Percentiles rank a stretch among this genome's conserved stretches.
These are phyloP conservation scores for Distichodus sexfasciatus DNA, from an alignment of 2,797 vertebrate genomes.

Conservation along the genomic window DNA sequence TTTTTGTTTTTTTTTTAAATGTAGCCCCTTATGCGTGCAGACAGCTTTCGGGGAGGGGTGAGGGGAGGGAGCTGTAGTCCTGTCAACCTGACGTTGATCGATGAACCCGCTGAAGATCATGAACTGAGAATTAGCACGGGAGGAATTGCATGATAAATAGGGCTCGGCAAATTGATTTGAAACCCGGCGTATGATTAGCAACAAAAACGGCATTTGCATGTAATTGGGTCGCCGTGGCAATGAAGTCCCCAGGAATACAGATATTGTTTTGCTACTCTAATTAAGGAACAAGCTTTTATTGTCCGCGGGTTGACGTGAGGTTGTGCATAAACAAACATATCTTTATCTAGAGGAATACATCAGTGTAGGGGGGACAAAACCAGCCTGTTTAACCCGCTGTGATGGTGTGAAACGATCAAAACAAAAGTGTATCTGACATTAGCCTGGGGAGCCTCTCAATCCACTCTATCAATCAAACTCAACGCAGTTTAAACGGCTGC, in stretches of 20 bases:
- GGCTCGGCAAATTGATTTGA: constrained; percentile 55
- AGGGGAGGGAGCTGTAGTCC: constrained; percentile 26
- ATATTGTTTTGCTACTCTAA: no score
- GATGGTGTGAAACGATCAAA: constrained; percentile 43
- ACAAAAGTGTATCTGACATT: constrained; percentile 62
- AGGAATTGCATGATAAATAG: constrained; percentile 84
- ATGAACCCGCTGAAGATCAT: constrained; percentile 84
- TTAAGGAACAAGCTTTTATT: no score
- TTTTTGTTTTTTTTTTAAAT: no score
- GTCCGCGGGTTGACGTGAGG: no score
- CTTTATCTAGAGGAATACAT: no score
- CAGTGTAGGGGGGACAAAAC: no score
- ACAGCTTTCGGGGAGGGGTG: constrained; percentile 64
- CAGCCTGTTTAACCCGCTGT: no score
- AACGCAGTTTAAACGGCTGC: no score
- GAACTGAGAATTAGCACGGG: constrained; percentile 83
- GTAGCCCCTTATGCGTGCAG: constrained; percentile 84
- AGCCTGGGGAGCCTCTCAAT: no score
- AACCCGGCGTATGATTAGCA: constrained; percentile 23
- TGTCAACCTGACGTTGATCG: constrained; percentile 91
- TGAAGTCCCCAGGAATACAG: not conserved
- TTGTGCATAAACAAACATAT: no score
- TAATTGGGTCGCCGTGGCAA: not conserved
- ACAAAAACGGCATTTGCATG: constrained; percentile 1
- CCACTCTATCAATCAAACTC: no score